Percentiles rank a stretch among this genome's conserved stretches.
These are phyloP conservation scores for Halictus ligatus DNA, from an alignment of 2,888 invertebrate genomes.

Conservation along the genomic window DNA sequence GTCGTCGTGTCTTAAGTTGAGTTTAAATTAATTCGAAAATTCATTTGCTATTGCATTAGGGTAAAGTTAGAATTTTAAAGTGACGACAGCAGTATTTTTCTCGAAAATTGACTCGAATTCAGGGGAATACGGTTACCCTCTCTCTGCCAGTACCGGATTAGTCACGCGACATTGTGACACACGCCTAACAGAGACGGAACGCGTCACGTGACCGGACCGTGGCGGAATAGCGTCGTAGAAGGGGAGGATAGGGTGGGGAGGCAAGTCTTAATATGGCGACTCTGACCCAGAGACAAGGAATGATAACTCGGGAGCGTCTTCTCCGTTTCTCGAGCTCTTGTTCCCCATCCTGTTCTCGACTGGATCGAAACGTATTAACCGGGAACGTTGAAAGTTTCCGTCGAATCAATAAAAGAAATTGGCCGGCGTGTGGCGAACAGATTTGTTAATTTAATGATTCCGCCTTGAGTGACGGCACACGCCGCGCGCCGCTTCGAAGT, in stretches of 20 bases:
- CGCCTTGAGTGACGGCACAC: constrained; percentile 46
- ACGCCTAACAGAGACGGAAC: too few species aligned
- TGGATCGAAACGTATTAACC: constrained; percentile 39
- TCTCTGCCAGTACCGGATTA: too few species aligned
- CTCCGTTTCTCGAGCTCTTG: constrained; percentile 20
- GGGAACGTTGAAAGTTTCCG: constrained; percentile 29
- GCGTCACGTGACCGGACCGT: too few species aligned
- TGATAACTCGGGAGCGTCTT: constrained; percentile 48
- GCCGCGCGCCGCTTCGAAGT: constrained; percentile 26
- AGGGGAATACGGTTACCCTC: too few species aligned
- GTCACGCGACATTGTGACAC: too few species aligned
- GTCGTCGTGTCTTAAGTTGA: too few species aligned
- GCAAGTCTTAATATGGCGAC: too few species aligned
- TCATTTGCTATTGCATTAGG: too few species aligned
- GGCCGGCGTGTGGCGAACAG: constrained; percentile 40
- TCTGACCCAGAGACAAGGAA: constrained; percentile 5
- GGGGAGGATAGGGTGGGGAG: too few species aligned
- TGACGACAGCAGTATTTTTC: constrained; percentile 18
- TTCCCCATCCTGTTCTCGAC: background rate
- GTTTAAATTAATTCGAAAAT: too few species aligned
- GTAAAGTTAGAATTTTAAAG: constrained; percentile 12
- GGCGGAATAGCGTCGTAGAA: too few species aligned
- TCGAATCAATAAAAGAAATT: constrained; percentile 64
- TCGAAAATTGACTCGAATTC: too few species aligned
- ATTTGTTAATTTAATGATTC: constrained; percentile 62